phyloP scores from a whole-genome alignment of 2,888 invertebrate species.

The Scaeva pyrastri region DNA sequence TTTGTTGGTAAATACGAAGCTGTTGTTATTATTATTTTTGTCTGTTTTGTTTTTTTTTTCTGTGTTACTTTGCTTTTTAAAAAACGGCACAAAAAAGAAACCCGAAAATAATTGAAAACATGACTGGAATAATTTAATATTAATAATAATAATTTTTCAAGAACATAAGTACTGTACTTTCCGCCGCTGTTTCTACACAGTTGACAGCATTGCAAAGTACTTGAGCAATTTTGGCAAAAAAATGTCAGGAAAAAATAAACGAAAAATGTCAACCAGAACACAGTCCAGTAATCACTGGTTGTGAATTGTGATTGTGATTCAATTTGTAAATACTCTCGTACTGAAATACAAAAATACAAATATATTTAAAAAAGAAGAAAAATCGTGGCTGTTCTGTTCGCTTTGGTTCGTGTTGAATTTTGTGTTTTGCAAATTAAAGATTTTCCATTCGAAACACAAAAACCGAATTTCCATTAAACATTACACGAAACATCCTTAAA shows the following conservation, averaged over 20 bases:
- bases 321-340: constrained; percentile 39
- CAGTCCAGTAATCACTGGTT: constrained; percentile 34
- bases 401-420: too few relatives aligned
- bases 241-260: constrained; percentile 12
- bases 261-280: constrained; percentile 46
- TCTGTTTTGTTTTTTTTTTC: constrained; percentile 9
- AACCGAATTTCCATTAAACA: too few relatives aligned
- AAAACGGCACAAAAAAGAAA: constrained; percentile 12
- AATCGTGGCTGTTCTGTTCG: too few relatives aligned
- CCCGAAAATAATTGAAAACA: constrained; percentile 70
- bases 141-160: constrained; percentile 36
- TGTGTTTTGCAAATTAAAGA: too few relatives aligned
- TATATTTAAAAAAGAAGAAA: too few relatives aligned
- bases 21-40: constrained; percentile 3
- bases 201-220: constrained; percentile 35
- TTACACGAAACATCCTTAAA: too few relatives aligned
- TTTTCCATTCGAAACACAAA: too few relatives aligned
- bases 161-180: constrained; percentile 34
- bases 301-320: constrained; percentile 28
- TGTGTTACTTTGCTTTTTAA: constrained; percentile 14
- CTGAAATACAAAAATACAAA: too few relatives aligned
- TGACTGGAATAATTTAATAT: constrained; percentile 67
- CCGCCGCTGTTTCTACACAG: not conserved
- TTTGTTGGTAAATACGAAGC: constrained; percentile 38
- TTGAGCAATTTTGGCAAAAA: constrained; percentile 19